Evolutionary conservation across 2,113 vertebrate species (phyloP).

Genomic region (Alouatta palliata): DNA sequence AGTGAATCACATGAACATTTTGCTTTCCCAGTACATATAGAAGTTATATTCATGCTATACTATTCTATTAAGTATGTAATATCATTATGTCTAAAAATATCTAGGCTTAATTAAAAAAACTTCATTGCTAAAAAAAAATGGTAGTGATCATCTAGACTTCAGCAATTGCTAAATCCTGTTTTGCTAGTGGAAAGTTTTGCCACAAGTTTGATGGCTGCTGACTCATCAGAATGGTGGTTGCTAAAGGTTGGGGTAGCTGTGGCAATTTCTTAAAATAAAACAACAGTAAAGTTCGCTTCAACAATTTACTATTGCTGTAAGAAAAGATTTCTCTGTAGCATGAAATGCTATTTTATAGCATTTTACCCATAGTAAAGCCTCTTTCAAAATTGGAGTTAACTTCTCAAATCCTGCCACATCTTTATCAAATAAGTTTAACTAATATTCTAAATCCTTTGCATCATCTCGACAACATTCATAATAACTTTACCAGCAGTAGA

Average conservation of each 20-base stretch:
- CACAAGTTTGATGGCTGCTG: background rate
- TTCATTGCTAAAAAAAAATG: background rate
- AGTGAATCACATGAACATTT: background rate
- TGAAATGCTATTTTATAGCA: background rate
- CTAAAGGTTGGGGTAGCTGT: background rate
- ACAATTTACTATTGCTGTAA: background rate
- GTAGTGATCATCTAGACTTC: background rate
- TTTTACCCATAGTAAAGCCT: background rate
- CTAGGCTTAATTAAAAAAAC: too few relatives aligned
- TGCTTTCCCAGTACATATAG: background rate
- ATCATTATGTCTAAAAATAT: background rate
- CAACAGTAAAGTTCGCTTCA: background rate
- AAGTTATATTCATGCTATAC: background rate
- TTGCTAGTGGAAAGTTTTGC: background rate
- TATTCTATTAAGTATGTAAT: background rate
- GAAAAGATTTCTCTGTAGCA: background rate
- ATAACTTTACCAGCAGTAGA: background rate
- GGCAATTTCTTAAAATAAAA: background rate
- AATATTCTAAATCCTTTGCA: background rate
- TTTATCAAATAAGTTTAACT: background rate
- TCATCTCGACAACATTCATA: background rate
- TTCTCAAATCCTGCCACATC: background rate
- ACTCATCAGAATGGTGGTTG: background rate
- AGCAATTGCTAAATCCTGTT: background rate
- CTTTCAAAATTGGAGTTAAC: background rate